Base-by-base conservation (phyloP, 2,113 vertebrate species). In the Grus americana region DNA sequence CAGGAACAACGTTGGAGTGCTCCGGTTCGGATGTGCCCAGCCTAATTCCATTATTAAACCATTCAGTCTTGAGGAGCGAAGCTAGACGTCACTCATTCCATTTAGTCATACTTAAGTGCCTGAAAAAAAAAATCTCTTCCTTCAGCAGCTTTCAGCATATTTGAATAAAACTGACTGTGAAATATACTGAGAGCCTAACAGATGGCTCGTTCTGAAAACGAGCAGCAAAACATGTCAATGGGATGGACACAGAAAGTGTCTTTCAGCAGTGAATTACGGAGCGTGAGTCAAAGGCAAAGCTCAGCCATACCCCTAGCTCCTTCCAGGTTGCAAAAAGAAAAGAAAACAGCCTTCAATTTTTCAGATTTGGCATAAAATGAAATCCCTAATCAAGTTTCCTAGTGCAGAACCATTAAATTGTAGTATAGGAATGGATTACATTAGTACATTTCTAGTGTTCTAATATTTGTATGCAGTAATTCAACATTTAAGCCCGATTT, bases 131-230 rank as follows among this genome's bases (percentile, higher is more conserved):
- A 54, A n/a, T 8, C 61, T 85, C 67, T 86, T 94, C 73, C 92
- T 91, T 87, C 80, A 93, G 89, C 73, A 94, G 86, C 57, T 92
- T 95, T 82, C n/a, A 47, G 72, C 58, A 44, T 68, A 90, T 74
- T 78, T 92, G 71, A 96, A 82, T 70, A 88, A 75, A 93, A 92
- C 29, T 74, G 82, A 86, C 87, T 79, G 66, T 79, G 92, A 92
- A 73, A 91, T 66, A 95, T 6, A 83, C 40, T 40, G 26, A 93
- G 63, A 80, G 46, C n/a, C 7, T 47, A 91, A 91, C 85, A 96
- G 93, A 94, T 90, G 79, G 87, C 68, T 85, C 78, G 82, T 61
- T 93, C 78, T 88, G 89, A 83, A 87, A 74, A 55, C 1, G 4
- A 23, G 63, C 73, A 87, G 85, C 75, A 88, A 83, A 92, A 91